Base-by-base conservation (phyloP, 2,113 vertebrate species). In the Genyomyrus donnyi region DNA sequence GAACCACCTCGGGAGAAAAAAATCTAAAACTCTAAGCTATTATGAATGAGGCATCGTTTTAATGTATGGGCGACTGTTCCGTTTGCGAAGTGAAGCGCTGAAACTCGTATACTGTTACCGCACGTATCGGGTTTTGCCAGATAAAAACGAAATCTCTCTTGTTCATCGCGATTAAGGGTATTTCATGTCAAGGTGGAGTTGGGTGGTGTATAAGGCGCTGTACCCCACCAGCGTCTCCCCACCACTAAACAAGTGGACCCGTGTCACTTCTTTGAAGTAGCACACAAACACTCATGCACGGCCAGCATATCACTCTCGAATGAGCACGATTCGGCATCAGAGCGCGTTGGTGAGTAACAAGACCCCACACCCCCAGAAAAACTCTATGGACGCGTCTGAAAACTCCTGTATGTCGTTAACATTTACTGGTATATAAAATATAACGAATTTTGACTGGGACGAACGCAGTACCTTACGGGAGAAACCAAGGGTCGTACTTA, bases 401-500 rank as follows among this genome's bases (percentile, higher is more conserved):
- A 80, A 80, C 74, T 39, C 35, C 70, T 4, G 70, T 66, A n/a
- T 66, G 13, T 19, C 4, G 3, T 35, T 27, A 31, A 80, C 74
- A 80, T 39, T 80, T 19, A 80, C 74, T 7, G 35, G 3, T 8
- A 42, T 19, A 8, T 42, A 5, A 42, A 80, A 39, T 13, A 7
- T 15, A 39, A 42, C 35, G 5, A 15, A 80, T 13, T 77, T 49
- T 77, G 53, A 46, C 21, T 24, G 35, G 45, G 39, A 46, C 8
- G 45, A 27, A 48, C 4, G 42, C n/a, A 77, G 45, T 8, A 50
- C 27, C 58, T 88, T 88, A 24, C 24, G 17, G 19, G 48, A 89
- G 56, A 88, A 83, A 90, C 49, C 66, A 89, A 66, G 88, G 6
- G 13, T 66, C 85, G 24, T 10, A 48, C 95, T 95, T 93, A 96